Percentiles rank a stretch among this genome's conserved stretches.
phyloP scores from a whole-genome alignment of 2,113 vertebrate species.

The Tursiops truncatus region DNA sequence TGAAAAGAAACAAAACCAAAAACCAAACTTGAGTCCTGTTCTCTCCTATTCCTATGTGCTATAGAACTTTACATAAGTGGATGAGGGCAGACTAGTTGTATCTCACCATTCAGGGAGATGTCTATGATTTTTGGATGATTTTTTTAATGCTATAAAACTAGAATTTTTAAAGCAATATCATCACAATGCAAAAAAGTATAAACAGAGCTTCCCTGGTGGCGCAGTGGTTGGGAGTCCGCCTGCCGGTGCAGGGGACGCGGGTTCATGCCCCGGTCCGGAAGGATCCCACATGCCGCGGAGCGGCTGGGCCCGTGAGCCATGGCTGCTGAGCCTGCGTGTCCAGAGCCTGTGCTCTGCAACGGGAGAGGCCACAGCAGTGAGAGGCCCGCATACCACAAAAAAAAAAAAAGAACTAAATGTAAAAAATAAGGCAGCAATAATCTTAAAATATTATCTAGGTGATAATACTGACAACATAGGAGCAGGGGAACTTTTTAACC shows the following conservation, averaged over 20 bases:
- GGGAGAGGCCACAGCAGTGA: too few species aligned
- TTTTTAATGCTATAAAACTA: not conserved
- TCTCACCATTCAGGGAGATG: not conserved
- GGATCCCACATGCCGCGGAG: too few species aligned
- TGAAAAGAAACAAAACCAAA: conserved; percentile 7
- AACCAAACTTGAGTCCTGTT: not conserved
- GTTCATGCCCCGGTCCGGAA: too few species aligned
- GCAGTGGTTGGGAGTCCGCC: too few species aligned
- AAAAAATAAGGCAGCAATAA: not conserved
- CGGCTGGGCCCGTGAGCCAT: too few species aligned
- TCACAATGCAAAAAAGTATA: not conserved
- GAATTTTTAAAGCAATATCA: not conserved
- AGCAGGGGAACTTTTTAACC: not conserved
- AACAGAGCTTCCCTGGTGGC: not conserved
- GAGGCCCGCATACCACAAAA: too few species aligned
- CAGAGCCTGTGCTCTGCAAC: too few species aligned
- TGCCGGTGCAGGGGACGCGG: too few species aligned
- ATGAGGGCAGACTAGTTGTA: not conserved
- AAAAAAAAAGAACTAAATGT: not conserved
- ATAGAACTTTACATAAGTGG: not conserved
- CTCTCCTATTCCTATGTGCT: not conserved
- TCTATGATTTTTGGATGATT: not conserved
- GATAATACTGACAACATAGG: not conserved
- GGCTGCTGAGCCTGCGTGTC: too few species aligned
- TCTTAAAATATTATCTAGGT: not conserved